A percentile compares a stretch with the other conserved stretches of the same genome.
phyloP scores from a whole-genome alignment of 1,140 invertebrate genomes.

The Heliconius nattereri region DNA sequence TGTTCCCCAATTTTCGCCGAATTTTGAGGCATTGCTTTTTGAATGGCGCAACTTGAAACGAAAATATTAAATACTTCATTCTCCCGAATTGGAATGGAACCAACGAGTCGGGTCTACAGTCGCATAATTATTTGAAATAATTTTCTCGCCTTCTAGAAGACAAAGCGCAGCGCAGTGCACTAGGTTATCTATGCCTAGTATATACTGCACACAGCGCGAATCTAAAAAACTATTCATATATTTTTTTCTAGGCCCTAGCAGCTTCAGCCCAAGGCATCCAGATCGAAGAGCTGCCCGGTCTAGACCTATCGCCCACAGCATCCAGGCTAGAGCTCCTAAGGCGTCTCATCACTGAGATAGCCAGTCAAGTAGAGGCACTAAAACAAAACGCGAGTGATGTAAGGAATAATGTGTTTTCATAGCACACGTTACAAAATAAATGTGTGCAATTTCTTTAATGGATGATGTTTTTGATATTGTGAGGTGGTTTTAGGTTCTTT shows the following conservation, averaged over 20 bases:
- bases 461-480: background rate
- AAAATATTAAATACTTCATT: no score
- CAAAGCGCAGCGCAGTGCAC: no score
- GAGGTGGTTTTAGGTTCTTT: background rate
- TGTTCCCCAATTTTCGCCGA: no score
- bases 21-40: no score
- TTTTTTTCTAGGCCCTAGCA: slow-evolving; percentile 54
- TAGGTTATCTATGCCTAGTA: no score
- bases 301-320: slow-evolving; percentile 51
- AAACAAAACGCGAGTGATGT: slow-evolving; percentile 37
- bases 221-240: background rate
- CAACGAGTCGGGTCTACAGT: no score
- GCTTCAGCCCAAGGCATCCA: slow-evolving; percentile 79
- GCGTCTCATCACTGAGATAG: slow-evolving; percentile 53
- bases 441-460: slow-evolving; percentile 6
- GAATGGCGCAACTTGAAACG: no score
- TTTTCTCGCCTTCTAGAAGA: no score
- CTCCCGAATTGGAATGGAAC: no score
- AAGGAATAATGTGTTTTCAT: slow-evolving; percentile 18
- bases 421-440: background rate
- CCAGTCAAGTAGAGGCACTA: slow-evolving; percentile 36
- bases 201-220: no score
- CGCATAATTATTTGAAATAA: no score
- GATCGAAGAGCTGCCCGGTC: slow-evolving; percentile 59
- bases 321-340: slow-evolving; percentile 52